phyloP scores from a whole-genome alignment of 1,140 invertebrate genomes.

The Neodiprion fabricii region DNA sequence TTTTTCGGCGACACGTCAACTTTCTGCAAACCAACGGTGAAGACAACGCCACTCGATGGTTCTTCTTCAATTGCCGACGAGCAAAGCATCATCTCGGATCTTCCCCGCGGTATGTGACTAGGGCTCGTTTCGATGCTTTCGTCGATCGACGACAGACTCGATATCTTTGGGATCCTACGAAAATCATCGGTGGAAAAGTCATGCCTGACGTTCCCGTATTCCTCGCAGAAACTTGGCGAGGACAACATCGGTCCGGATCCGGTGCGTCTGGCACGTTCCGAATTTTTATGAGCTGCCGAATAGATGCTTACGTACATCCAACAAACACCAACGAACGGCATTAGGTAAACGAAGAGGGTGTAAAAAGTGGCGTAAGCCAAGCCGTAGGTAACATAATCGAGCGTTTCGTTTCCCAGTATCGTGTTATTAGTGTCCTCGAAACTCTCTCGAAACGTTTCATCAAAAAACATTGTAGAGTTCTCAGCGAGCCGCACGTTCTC shows the following conservation, averaged over 20 bases:
- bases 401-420: neutral
- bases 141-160: constrained; percentile 57
- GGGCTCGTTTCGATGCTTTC: constrained; percentile 55
- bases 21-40: constrained; percentile 47
- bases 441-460: neutral
- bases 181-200: constrained; percentile 46
- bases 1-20: constrained; percentile 27
- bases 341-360: constrained; percentile 67
- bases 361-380: constrained; percentile 59
- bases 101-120: constrained; percentile 38
- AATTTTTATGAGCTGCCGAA: constrained; percentile 73
- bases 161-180: constrained; percentile 52
- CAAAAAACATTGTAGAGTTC: constrained; percentile 28
- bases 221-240: constrained; percentile 49
- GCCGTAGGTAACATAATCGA: constrained; percentile 42
- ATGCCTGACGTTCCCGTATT: constrained; percentile 39
- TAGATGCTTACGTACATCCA: constrained; percentile 78
- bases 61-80: constrained; percentile 22
- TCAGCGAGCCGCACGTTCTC: constrained; percentile 18
- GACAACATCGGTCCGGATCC: constrained; percentile 65
- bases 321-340: constrained; percentile 71
- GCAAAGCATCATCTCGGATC: constrained; percentile 20
- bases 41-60: constrained; percentile 39
- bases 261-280: constrained; percentile 71
- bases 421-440: constrained; percentile 4